A percentile compares a stretch with the other conserved stretches of the same genome.
Conservation (phyloP, 2,113 vertebrate genomes). For the Pyrgilauda ruficollis region DNA sequence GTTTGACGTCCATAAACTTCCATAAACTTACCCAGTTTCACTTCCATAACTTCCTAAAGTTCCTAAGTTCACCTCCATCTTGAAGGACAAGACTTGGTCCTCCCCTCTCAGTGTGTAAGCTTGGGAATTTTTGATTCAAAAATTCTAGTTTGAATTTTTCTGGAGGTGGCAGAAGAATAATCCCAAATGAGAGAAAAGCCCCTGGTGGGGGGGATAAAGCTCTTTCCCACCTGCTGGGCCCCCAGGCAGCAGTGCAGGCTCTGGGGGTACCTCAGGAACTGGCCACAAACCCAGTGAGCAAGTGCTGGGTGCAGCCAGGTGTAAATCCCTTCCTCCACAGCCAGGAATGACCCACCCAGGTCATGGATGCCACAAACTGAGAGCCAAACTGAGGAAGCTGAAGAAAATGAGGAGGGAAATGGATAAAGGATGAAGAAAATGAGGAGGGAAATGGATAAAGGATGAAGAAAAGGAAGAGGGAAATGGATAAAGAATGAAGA, state of each 20-base stretch:
- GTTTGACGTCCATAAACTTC: neutral
- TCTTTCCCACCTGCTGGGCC: neutral
- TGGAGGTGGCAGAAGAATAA: neutral
- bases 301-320: neutral
- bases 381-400: neutral
- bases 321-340: neutral
- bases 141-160: neutral
- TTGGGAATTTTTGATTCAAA: neutral
- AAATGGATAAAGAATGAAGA: too few relatives aligned
- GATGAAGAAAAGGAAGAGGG: neutral
- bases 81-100: neutral
- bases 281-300: rapidly evolving
- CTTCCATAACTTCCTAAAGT: neutral
- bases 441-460: neutral
- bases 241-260: neutral
- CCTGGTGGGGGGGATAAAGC: neutral
- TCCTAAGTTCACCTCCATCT: neutral
- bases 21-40: neutral
- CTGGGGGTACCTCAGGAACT: too few relatives aligned
- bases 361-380: neutral
- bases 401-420: neutral
- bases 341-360: neutral
- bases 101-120: neutral
- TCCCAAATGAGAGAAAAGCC: neutral
- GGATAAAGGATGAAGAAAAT: neutral